phyloP scores from a whole-genome alignment of 2,888 invertebrate genomes.

The Papilio gigon region DNA sequence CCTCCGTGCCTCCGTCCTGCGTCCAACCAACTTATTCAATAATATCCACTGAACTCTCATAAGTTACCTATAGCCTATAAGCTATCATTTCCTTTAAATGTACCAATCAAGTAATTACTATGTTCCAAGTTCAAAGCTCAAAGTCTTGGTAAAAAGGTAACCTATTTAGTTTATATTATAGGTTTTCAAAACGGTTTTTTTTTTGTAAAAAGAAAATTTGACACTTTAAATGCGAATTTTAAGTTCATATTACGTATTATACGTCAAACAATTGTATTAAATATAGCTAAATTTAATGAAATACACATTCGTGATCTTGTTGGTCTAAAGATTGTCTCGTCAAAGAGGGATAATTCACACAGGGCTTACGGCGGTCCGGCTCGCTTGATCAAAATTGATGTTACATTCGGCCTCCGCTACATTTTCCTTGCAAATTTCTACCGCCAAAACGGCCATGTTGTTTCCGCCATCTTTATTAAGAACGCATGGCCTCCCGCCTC shows the following conservation, averaged over 20 bases:
- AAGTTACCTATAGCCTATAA: no score
- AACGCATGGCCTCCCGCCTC: slow-evolving; percentile 79
- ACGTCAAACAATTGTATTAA: neutral
- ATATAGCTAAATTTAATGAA: neutral
- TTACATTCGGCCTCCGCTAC: slow-evolving; percentile 50
- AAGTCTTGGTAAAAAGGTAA: no score
- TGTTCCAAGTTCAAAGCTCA: no score
- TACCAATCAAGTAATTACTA: no score
- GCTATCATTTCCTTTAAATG: no score
- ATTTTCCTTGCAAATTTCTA: slow-evolving; percentile 59
- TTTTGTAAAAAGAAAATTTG: no score
- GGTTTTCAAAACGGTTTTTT: no score
- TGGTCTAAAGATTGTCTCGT: slow-evolving; percentile 33
- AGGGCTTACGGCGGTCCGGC: slow-evolving; percentile 34
- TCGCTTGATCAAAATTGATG: slow-evolving; percentile 46
- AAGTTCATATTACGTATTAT: neutral
- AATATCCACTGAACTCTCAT: neutral
- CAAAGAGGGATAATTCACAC: slow-evolving; percentile 37
- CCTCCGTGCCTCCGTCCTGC: slow-evolving; percentile 18
- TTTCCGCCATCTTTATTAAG: slow-evolving; percentile 79
- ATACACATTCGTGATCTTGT: neutral
- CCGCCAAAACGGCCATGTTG: slow-evolving; percentile 71
- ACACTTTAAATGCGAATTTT: no score
- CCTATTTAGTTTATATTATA: no score
- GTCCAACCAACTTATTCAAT: slow-evolving; percentile 26